Evolutionary conservation across 2,888 invertebrate species (phyloP).

Genomic region (Thelaira solivaga): DNA sequence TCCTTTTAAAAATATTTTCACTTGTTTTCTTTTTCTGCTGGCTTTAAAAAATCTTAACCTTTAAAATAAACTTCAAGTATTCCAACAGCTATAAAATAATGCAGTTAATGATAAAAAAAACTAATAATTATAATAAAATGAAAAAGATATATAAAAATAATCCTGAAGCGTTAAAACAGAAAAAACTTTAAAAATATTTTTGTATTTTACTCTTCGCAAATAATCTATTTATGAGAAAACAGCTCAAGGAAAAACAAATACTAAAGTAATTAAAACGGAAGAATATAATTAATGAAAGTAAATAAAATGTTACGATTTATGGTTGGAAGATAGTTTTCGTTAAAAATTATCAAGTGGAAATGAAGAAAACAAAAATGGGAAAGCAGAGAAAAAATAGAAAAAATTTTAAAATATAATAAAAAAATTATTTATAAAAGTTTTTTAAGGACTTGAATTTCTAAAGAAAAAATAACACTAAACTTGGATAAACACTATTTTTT

Average conservation of each 20-base stretch:
- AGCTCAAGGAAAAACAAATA: background rate
- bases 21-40: background rate
- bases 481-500: too few relatives aligned
- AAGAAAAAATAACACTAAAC: too few relatives aligned
- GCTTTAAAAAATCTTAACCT: too few relatives aligned
- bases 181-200: slow-evolving; percentile 11
- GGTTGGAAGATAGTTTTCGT: background rate
- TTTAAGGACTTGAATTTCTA: too few relatives aligned
- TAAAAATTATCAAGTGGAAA: too few relatives aligned
- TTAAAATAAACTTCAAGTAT: background rate
- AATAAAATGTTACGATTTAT: slow-evolving; percentile 19
- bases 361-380: background rate
- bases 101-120: slow-evolving; percentile 29
- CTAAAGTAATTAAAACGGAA: slow-evolving; percentile 22
- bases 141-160: too few relatives aligned
- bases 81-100: slow-evolving; percentile 6
- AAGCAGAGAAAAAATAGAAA: too few relatives aligned
- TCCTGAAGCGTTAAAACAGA: slow-evolving; percentile 15
- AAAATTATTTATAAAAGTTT: too few relatives aligned
- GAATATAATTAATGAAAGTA: slow-evolving; percentile 33
- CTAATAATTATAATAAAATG: slow-evolving; percentile 31
- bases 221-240: background rate
- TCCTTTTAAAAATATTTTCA: too few relatives aligned
- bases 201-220: background rate
- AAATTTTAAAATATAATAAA: too few relatives aligned